These are phyloP conservation scores for Acrossocheilus fasciatus DNA, from an alignment of 2,797 vertebrate genomes.

Conservation along the genomic window DNA sequence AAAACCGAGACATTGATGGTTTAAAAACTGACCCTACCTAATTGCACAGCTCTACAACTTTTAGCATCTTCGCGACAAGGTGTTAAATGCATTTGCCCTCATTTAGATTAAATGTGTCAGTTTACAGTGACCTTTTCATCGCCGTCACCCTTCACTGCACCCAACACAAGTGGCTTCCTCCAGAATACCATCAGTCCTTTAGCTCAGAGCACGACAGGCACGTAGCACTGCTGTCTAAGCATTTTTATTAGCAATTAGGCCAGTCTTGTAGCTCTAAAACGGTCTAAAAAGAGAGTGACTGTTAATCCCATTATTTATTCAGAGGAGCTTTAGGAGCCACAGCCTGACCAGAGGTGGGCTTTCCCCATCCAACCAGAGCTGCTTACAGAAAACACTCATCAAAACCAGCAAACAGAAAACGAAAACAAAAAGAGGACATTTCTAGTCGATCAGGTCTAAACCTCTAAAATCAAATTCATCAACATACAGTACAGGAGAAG, in stretches of 20 bases:
- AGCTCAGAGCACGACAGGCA: not conserved
- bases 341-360: constrained; percentile 32
- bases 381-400: not conserved
- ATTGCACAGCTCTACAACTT: constrained; percentile 1
- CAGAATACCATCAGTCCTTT: constrained; percentile 7
- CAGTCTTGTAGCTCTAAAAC: not conserved
- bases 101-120: constrained; percentile 25
- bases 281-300: constrained; percentile 12
- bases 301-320: constrained; percentile 48
- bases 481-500: not conserved
- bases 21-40: not conserved
- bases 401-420: not conserved
- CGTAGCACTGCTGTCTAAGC: not conserved
- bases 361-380: constrained; percentile 4
- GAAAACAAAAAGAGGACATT: not conserved
- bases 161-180: constrained; percentile 17
- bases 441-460: not conserved
- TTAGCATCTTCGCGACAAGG: constrained; percentile 22
- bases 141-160: constrained; percentile 1
- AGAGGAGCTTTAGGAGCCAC: constrained; percentile 15
- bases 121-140: constrained; percentile 17
- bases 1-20: not conserved
- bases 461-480: not conserved
- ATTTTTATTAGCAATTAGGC: constrained; percentile 44
- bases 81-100: constrained; percentile 26